Evolutionary conservation across 2,888 invertebrate species (phyloP).

Genomic region (Catonia carolina): DNA sequence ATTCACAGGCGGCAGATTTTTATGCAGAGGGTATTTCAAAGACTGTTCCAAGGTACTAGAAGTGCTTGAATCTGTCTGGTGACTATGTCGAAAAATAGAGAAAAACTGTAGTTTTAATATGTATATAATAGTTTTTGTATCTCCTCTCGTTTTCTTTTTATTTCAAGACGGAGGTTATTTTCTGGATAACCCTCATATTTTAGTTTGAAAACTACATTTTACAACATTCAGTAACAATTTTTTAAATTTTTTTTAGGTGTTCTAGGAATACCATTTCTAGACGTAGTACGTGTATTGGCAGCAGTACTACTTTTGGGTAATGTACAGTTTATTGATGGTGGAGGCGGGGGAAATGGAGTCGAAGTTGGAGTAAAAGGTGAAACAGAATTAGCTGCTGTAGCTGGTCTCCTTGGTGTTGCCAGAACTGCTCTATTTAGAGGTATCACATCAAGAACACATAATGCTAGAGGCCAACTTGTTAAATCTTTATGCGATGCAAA

Average conservation of each 20-base stretch:
- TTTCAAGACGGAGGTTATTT: too few species aligned
- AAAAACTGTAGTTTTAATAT: too few species aligned
- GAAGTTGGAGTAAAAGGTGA: conserved; percentile 44
- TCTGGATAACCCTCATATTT: too few species aligned
- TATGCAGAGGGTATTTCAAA: too few species aligned
- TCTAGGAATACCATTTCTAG: conserved; percentile 87
- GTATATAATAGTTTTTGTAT: too few species aligned
- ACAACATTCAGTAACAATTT: too few species aligned
- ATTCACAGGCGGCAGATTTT: too few species aligned
- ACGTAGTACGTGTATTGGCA: conserved; percentile 85
- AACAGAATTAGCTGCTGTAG: conserved; percentile 80
- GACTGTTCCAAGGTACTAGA: too few species aligned
- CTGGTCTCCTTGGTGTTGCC: conserved; percentile 72
- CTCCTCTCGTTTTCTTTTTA: too few species aligned
- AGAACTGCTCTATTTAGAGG: conserved; percentile 70
- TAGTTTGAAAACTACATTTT: too few species aligned
- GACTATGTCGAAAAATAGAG: too few species aligned
- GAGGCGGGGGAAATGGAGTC: conserved; percentile 22
- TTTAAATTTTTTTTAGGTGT: conserved; percentile 55
- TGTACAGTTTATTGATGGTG: conserved; percentile 71
- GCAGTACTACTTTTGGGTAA: conserved; percentile 88
- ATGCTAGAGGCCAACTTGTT: conserved; percentile 68
- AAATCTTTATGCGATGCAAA: conserved; percentile 78
- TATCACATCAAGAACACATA: conserved; percentile 73
- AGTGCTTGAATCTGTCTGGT: too few species aligned